phyloP scores from a whole-genome alignment of 2,797 vertebrate species.

The Fistularia commersonii region DNA sequence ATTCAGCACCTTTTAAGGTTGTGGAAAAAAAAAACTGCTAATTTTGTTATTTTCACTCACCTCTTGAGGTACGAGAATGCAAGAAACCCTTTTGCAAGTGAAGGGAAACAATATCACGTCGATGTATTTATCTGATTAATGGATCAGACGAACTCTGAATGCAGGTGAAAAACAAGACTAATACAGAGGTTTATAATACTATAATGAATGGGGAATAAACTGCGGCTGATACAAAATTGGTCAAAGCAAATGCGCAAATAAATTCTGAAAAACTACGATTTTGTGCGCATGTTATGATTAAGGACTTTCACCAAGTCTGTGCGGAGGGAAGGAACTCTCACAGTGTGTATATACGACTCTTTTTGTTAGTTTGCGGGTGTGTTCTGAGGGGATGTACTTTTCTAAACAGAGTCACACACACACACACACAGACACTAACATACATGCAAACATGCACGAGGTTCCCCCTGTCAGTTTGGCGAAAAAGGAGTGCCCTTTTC shows the following conservation, averaged over 20 bases:
- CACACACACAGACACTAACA: slow-evolving; percentile 10
- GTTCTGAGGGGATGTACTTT: slow-evolving; percentile 58
- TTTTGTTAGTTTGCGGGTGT: slow-evolving; percentile 48
- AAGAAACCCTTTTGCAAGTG: too few species aligned
- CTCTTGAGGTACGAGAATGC: too few species aligned
- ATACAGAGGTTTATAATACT: too few species aligned
- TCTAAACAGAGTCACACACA: slow-evolving; percentile 52
- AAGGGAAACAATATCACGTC: too few species aligned
- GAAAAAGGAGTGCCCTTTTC: slow-evolving; percentile 30
- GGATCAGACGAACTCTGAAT: too few species aligned
- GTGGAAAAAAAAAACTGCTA: background rate
- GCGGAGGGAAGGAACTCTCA: slow-evolving; percentile 46
- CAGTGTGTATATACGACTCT: slow-evolving; percentile 41
- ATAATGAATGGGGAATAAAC: too few species aligned
- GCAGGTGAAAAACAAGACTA: too few species aligned
- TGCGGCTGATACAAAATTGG: too few species aligned
- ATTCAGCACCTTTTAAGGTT: slow-evolving; percentile 14
- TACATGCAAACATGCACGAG: slow-evolving; percentile 4
- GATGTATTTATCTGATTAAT: too few species aligned
- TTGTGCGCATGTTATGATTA: slow-evolving; percentile 55
- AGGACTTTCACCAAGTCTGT: slow-evolving; percentile 38
- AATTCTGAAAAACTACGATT: slow-evolving; percentile 5
- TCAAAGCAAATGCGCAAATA: background rate
- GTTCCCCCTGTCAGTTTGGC: slow-evolving; percentile 29
- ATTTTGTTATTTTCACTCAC: background rate